Percentiles rank a stretch among this genome's conserved stretches.
These are phyloP conservation scores for Tigriopus japonicus DNA, from an alignment of 1,140 invertebrate species.

Conservation along the genomic window DNA sequence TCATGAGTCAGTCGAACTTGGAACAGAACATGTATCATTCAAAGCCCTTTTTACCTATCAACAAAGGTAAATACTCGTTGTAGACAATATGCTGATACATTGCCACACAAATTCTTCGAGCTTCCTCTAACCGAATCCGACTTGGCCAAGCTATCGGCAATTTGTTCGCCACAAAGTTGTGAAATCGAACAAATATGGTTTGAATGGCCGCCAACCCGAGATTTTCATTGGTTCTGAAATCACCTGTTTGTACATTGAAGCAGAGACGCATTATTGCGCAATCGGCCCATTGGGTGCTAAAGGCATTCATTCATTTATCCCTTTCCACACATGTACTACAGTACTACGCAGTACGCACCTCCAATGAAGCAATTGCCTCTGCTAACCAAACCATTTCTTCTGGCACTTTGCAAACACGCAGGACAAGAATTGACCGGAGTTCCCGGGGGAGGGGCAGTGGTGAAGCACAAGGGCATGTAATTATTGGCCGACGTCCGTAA, in stretches of 20 bases:
- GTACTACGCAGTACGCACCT: conserved; percentile 43
- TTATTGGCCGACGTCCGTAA: no score
- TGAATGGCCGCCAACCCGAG: conserved; percentile 32
- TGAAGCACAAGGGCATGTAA: no score
- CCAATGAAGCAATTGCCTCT: conserved; percentile 32
- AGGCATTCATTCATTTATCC: no score
- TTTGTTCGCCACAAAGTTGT: conserved; percentile 58
- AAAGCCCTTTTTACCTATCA: conserved; percentile 28
- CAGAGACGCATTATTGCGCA: not conserved
- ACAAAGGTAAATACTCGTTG: conserved; percentile 40
- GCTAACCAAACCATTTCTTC: not conserved
- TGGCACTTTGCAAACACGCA: no score
- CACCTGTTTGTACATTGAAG: conserved; percentile 23
- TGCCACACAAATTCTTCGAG: conserved; percentile 30
- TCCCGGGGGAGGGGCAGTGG: no score
- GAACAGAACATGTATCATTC: no score
- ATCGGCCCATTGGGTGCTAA: not conserved
- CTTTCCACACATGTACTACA: no score
- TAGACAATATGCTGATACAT: conserved; percentile 40
- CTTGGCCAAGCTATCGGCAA: conserved; percentile 30
- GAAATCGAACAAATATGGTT: conserved; percentile 44
- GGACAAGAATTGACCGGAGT: no score
- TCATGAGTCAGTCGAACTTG: no score
- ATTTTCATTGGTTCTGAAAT: conserved; percentile 34
- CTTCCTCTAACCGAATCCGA: conserved; percentile 33